Percentiles rank a stretch among this genome's conserved stretches.
Conservation (phyloP, 2,113 vertebrate genomes). For the Fulmarus glacialis region DNA sequence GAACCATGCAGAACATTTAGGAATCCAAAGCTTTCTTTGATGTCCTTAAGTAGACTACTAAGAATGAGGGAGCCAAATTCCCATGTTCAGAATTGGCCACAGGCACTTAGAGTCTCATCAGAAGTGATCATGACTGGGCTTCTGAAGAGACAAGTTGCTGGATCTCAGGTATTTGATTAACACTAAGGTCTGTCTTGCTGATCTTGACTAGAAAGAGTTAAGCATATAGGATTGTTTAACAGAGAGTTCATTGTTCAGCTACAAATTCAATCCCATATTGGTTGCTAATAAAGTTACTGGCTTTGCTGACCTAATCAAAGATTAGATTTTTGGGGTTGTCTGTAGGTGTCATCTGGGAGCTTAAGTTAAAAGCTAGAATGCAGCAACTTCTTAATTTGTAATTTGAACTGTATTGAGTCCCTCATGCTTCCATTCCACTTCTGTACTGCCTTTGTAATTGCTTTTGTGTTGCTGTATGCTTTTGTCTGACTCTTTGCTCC, state of each 20-base stretch:
- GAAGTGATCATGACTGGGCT: neutral
- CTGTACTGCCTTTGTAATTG: neutral
- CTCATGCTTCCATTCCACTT: neutral
- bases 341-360: neutral
- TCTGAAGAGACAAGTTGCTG: neutral
- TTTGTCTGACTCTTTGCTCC: neutral
- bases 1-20: neutral
- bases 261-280: neutral
- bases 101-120: neutral
- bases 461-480: neutral
- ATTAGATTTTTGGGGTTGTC: neutral
- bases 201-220: neutral
- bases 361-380: neutral
- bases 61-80: neutral
- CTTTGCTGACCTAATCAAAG: neutral
- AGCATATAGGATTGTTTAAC: neutral
- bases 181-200: neutral
- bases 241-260: neutral
- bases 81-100: neutral
- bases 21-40: neutral
- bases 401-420: neutral
- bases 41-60: neutral
- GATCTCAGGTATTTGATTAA: neutral
- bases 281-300: neutral
- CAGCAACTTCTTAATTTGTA: neutral